phyloP scores from a whole-genome alignment of 1,140 invertebrate species.

The Cherax quadricarinatus region DNA sequence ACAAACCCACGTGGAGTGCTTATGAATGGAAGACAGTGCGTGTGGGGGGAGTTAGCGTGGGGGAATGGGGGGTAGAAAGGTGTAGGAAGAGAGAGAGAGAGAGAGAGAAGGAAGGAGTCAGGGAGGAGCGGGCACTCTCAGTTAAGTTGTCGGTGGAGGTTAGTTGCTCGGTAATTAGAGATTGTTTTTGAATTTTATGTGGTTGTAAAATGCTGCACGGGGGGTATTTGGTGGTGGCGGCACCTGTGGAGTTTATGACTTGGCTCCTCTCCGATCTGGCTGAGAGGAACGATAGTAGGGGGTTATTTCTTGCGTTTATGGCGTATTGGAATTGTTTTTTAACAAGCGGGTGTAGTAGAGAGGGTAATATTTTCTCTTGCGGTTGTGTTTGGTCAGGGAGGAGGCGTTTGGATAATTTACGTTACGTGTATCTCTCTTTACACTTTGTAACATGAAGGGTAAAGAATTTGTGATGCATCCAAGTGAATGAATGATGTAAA shows the following conservation, averaged over 20 bases:
- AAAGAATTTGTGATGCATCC: no score
- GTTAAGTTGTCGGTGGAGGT: constrained; percentile 67
- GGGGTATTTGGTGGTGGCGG: constrained; percentile 56
- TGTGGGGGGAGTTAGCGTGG: constrained; percentile 31
- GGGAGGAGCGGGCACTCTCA: constrained; percentile 25
- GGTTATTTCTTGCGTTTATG: constrained; percentile 23
- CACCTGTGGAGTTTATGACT: constrained; percentile 44
- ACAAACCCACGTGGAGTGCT: constrained; percentile 71
- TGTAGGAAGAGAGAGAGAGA: not conserved
- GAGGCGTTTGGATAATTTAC: not conserved
- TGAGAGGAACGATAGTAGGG: constrained; percentile 8
- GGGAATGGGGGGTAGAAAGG: not conserved
- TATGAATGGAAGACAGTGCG: constrained; percentile 69
- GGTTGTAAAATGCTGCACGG: constrained; percentile 68
- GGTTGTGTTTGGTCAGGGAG: not conserved
- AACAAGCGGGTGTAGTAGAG: not conserved
- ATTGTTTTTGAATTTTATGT: constrained; percentile 67
- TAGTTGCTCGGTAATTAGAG: constrained; percentile 66
- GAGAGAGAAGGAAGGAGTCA: constrained; percentile 16
- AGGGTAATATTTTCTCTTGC: constrained; percentile 18
- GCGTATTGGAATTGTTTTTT: constrained; percentile 16
- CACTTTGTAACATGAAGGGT: no score
- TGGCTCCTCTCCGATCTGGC: constrained; percentile 39
- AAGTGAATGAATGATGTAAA: no score
- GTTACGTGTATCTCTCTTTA: not conserved